Percentiles rank a stretch among this genome's conserved stretches.
Conservation (phyloP, 2,888 invertebrate genomes). For the Mythimna ferrago region DNA sequence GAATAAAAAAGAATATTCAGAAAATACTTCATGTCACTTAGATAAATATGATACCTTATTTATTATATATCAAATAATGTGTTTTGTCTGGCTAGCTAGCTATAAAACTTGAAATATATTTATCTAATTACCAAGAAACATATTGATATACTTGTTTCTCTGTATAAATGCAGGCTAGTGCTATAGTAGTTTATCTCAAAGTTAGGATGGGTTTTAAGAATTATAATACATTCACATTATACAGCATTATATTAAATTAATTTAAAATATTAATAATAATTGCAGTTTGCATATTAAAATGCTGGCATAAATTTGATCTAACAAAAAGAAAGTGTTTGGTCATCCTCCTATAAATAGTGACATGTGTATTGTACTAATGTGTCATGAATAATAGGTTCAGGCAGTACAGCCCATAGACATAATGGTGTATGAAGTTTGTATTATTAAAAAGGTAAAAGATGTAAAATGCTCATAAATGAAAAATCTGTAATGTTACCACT, state of each 20-base stretch:
- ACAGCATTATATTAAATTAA: constrained; percentile 7
- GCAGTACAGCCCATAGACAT: constrained; percentile 2
- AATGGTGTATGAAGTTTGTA: not conserved
- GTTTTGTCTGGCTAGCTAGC: constrained; percentile 24
- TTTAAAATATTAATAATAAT: constrained; percentile 10
- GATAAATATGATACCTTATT: constrained; percentile 24
- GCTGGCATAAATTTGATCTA: not conserved
- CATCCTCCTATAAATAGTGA: not conserved
- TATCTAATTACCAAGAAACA: constrained; percentile 18
- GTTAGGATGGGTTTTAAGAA: not conserved
- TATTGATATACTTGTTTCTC: constrained; percentile 34
- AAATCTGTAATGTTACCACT: not conserved
- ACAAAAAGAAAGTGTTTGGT: constrained; percentile 1
- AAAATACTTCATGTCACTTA: constrained; percentile 32
- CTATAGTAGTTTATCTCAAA: constrained; percentile 15
- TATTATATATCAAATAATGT: constrained; percentile 22
- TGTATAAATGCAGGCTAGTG: constrained; percentile 15
- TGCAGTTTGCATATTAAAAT: not conserved
- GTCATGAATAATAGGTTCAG: constrained; percentile 3
- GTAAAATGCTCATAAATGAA: not conserved
- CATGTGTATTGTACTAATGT: not conserved
- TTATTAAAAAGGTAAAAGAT: not conserved
- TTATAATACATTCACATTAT: not conserved
- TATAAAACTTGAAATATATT: constrained; percentile 32
- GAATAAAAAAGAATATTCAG: constrained; percentile 39